These are phyloP conservation scores for Parambassis ranga DNA, from an alignment of 2,797 vertebrate species.

Conservation along the genomic window DNA sequence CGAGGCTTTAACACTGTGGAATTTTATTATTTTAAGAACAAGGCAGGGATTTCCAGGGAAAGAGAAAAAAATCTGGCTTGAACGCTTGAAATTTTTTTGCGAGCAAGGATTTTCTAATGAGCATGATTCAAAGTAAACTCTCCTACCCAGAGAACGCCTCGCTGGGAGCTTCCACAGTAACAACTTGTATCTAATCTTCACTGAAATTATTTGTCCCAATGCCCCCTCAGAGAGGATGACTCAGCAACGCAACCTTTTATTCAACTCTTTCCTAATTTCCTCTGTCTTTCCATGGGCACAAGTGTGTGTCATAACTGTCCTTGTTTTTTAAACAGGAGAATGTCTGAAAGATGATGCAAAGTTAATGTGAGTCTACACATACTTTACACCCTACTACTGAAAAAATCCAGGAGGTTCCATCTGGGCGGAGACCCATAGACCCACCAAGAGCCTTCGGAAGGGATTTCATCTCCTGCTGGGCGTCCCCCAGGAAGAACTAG, in stretches of 20 bases:
- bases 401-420: too few species aligned
- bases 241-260: constrained; percentile 38
- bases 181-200: constrained; percentile 37
- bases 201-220: constrained; percentile 37
- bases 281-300: neutral
- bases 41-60: constrained; percentile 30
- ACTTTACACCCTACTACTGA: too few species aligned
- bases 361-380: too few species aligned
- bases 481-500: too few species aligned
- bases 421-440: too few species aligned
- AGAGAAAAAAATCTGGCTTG: neutral
- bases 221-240: constrained; percentile 34
- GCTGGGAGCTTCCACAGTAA: constrained; percentile 32
- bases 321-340: neutral
- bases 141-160: constrained; percentile 25
- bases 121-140: constrained; percentile 49
- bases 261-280: constrained; percentile 31
- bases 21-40: constrained; percentile 28
- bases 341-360: neutral
- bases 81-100: constrained; percentile 8
- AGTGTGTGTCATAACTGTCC: constrained; percentile 1
- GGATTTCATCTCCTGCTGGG: too few species aligned
- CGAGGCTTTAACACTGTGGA: constrained; percentile 26
- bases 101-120: constrained; percentile 45
- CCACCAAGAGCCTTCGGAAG: too few species aligned